Conservation (phyloP, 2,797 vertebrate species). For the Poecilia wingei region DNA sequence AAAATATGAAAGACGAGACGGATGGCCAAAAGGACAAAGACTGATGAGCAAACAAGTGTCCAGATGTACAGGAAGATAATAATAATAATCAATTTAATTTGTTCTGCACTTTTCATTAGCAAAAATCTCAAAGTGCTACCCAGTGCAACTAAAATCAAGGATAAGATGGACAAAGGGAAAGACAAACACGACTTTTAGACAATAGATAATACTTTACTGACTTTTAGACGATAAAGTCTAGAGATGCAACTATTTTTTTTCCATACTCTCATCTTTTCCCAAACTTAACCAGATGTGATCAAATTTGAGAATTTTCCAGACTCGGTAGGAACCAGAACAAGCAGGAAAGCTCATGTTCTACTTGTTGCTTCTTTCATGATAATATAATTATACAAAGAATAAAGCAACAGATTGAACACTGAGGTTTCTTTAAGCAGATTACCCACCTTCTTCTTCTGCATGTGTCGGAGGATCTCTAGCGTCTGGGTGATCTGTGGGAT, state of each 20-base stretch:
- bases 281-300: not conserved
- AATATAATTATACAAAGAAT: too few species aligned
- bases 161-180: not conserved
- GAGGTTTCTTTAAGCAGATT: not conserved
- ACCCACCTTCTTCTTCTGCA: conserved; percentile 98
- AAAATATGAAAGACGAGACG: not conserved
- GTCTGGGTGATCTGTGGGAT: conserved; percentile 99
- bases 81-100: too few species aligned
- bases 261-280: not conserved
- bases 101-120: too few species aligned
- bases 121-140: too few species aligned
- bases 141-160: too few species aligned
- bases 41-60: not conserved
- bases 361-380: not conserved
- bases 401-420: not conserved
- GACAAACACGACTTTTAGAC: not conserved
- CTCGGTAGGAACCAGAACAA: not conserved
- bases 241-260: not conserved
- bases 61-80: not conserved
- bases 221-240: not conserved
- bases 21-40: not conserved
- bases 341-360: not conserved
- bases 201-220: not conserved
- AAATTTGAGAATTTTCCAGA: not conserved
- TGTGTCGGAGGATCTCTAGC: conserved; percentile 97